A percentile compares a stretch with the other conserved stretches of the same genome.
These are phyloP conservation scores for Narcine bancroftii DNA, from an alignment of 2,113 vertebrate species.

Conservation along the genomic window DNA sequence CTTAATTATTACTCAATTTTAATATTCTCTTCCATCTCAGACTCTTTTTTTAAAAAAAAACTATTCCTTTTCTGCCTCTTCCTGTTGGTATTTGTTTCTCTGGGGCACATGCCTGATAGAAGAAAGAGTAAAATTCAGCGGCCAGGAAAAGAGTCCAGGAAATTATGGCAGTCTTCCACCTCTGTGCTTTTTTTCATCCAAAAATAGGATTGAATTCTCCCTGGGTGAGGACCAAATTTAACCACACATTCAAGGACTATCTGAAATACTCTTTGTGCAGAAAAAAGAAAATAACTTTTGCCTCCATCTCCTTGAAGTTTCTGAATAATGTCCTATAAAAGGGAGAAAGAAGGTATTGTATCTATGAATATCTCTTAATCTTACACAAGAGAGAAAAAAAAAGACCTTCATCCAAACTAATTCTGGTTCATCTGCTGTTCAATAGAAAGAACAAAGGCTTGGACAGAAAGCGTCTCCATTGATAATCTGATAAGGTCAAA, in stretches of 20 bases:
- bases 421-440: not conserved
- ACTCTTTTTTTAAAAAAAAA: not conserved
- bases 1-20: not conserved
- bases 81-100: not conserved
- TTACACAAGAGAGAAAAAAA: constrained; percentile 36
- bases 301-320: constrained; percentile 50
- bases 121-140: not conserved
- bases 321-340: constrained; percentile 18
- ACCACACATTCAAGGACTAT: constrained; percentile 40
- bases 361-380: not conserved
- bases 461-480: not conserved
- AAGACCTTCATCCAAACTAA: not conserved
- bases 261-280: constrained; percentile 50
- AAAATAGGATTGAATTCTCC: constrained; percentile 62
- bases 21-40: not conserved
- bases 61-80: not conserved
- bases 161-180: constrained; percentile 48
- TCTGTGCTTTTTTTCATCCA: constrained; percentile 52
- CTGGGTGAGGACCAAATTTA: constrained; percentile 50
- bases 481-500: not conserved
- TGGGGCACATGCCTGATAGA: not conserved
- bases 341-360: constrained; percentile 37
- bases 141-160: constrained; percentile 39
- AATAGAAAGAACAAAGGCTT: not conserved
- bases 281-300: constrained; percentile 43